Evolutionary conservation across 2,797 vertebrate species (phyloP), one percentile per base, ranked within the genome.

Genomic region (Erithacus rubecula): DNA sequence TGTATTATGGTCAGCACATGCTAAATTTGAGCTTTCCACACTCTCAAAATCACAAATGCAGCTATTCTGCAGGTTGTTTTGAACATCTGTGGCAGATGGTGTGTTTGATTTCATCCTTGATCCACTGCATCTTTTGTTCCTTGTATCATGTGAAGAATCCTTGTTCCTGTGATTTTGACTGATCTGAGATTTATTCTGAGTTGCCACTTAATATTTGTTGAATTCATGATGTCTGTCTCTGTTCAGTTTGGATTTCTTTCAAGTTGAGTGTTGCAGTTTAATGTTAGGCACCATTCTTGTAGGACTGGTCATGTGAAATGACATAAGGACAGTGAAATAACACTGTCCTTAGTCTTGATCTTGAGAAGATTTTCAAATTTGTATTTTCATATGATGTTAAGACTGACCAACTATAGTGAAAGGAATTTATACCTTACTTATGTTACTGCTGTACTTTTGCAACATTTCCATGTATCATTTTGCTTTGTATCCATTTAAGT

Each of bases 161-260:
- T 58, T 55, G 10, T 56, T 87, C 5, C 2, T 58, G 32, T 82
- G 34, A 22, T 65, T 91, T 76, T 83, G 18, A 24, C 20, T 64
- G 16, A 26, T 47, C 8, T 49, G 44, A 80, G 39, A 30, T 80
- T 29, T 62, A 10, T 71, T 36, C 37, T 32, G 37, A 65, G 70
- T n/a, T 1, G 3, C 11, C 9, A 5, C 6, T 64, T 53, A 23
- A 14, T 3, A 1, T 64, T 74, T 65, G 24, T 75, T 15, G 7
- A 58, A 37, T 51, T 72, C 0, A 0, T 43, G 6, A 12, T 24
- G 18, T 67, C 37, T 67, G 8, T 59, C 43, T 58, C 11, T 23
- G 39, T 84, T 56, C 26, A 30, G 37, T 52, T 37, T 17, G 5
- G 6, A 32, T 60, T 47, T 78, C 52, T 65, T 87, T 69, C 44